Evolutionary conservation across 2,888 invertebrate genomes (phyloP).

Genomic region (Brachylomia viminalis): DNA sequence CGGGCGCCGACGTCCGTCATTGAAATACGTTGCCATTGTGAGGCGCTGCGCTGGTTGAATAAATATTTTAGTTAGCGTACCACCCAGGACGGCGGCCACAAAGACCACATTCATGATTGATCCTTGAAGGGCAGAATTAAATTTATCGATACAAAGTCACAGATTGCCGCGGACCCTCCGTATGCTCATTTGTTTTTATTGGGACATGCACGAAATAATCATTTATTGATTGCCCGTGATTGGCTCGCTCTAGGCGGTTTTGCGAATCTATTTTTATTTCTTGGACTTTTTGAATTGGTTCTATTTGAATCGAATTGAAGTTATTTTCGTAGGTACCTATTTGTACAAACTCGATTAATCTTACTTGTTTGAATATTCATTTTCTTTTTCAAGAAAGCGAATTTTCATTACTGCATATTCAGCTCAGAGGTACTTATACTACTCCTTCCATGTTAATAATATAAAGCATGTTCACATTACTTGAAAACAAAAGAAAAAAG

Average conservation of each 20-base stretch:
- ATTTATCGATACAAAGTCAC: slow-evolving; percentile 70
- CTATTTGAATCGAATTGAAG: slow-evolving; percentile 8
- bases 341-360: neutral
- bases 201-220: slow-evolving; percentile 61
- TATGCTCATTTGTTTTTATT: slow-evolving; percentile 62
- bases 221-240: slow-evolving; percentile 64
- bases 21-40: slow-evolving; percentile 89
- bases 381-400: neutral
- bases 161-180: slow-evolving; percentile 59
- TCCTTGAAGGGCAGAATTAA: slow-evolving; percentile 84
- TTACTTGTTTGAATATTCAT: neutral
- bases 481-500: neutral
- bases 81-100: slow-evolving; percentile 86
- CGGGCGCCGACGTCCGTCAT: slow-evolving; percentile 77
- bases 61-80: slow-evolving; percentile 88
- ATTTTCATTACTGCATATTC: neutral
- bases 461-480: slow-evolving; percentile 12
- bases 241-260: slow-evolving; percentile 45
- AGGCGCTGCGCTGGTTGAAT: slow-evolving; percentile 81
- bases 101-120: slow-evolving; percentile 84
- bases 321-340: slow-evolving; percentile 12
- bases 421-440: neutral
- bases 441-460: neutral
- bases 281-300: slow-evolving; percentile 13
- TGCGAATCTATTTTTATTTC: slow-evolving; percentile 26